phyloP scores from a whole-genome alignment of 2,113 vertebrate species.

The Colaptes auratus region DNA sequence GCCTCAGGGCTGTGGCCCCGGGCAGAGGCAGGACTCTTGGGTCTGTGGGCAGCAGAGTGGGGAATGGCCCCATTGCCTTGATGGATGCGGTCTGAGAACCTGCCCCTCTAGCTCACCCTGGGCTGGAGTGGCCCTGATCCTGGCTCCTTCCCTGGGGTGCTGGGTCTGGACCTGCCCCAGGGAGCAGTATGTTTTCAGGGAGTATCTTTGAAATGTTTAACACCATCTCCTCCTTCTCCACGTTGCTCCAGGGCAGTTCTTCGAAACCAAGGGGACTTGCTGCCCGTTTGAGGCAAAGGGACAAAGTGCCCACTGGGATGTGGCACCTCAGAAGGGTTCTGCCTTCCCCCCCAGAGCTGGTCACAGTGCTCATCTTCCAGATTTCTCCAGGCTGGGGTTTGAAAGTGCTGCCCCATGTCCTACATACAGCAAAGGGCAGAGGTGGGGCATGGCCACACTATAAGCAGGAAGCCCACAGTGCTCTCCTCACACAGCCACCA shows the following conservation, averaged over 20 bases:
- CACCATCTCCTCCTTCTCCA: neutral
- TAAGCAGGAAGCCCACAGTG: neutral
- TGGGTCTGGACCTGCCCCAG: neutral
- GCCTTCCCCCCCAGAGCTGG: neutral
- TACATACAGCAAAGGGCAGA: fast-evolving
- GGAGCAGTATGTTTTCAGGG: neutral
- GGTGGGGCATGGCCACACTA: fast-evolving
- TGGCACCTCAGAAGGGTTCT: neutral
- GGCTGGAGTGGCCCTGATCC: fast-evolving
- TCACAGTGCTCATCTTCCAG: fast-evolving
- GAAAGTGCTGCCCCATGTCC: neutral
- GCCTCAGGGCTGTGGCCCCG: neutral
- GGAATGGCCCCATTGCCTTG: neutral
- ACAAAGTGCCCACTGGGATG: neutral
- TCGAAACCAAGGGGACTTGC: fast-evolving
- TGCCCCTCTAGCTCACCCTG: neutral
- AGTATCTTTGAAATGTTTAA: neutral
- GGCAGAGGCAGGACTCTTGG: neutral
- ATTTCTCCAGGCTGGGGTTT: neutral
- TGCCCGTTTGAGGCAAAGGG: neutral
- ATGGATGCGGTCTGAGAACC: neutral
- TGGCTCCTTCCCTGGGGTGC: fast-evolving
- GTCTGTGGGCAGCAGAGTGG: fast-evolving
- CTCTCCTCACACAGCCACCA: fast-evolving
- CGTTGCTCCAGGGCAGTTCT: neutral